Evolutionary conservation across 1,140 invertebrate genomes (phyloP), one percentile per base, ranked within the genome.

Genomic region (Platyscapa corneri): DNA sequence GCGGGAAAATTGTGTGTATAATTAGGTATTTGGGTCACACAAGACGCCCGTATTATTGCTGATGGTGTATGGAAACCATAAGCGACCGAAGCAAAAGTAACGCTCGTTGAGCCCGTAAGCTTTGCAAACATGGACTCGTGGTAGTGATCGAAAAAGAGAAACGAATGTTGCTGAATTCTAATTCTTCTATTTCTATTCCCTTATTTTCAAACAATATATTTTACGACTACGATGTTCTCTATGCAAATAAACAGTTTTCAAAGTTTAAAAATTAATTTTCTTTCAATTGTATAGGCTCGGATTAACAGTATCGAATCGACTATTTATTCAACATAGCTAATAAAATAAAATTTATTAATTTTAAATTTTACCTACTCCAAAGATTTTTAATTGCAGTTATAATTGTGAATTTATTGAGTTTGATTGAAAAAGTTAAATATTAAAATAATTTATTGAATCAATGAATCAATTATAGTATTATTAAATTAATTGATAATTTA

Each of bases 21-120:
- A 83, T 83, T 83, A 75, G 70, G 70, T 42, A 75, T 83, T 83
- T 75, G 53, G 81, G 70, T 83, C 70, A 60, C 34, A 27, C 30
- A 37, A 14, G 39, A 16, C 65, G n/a, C 37, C 23, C 60, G 27
- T 78, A 78, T 56, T 30, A 0, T n/a, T 14, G 23, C 10, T 42
- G 42, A 75, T n/a, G 39, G 42, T 46, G 6, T 37, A 37, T 37
- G 5, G 34, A 70, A 37, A 8, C 10, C n/a, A 34, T 67, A 67
- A 74, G 37, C 23, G 16, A 46, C 42, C 0, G 12, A 75, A 0
- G 20, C 14, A 75, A 75, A 74, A 46, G 72, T 75, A 46, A 75
- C n/a, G 72, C 39, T 49, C 72, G 8, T 70, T 70, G 37, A 37
- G 37, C 6, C 30, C 0, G 34, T 70, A 70, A 37, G 20, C 37